Evolutionary conservation across 2,888 invertebrate species (phyloP).

Genomic region (Heliconius erato): DNA sequence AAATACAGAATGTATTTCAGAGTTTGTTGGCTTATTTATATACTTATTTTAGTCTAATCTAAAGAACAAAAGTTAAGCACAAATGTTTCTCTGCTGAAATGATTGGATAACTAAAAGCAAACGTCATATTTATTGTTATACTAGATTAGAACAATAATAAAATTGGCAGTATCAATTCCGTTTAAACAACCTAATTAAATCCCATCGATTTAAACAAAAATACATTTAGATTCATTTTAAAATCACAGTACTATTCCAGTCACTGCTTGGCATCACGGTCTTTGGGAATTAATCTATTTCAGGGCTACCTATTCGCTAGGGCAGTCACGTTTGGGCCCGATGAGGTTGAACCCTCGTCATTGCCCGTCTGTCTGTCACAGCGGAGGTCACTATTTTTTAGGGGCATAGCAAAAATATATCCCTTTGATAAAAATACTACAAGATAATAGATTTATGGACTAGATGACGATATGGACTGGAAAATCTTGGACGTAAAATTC

Average conservation of each 20-base stretch:
- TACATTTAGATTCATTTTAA: slow-evolving; percentile 19
- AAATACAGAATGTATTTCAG: no score
- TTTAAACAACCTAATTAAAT: background rate
- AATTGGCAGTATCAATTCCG: background rate
- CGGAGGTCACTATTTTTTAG: slow-evolving; percentile 54
- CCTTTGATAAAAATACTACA: slow-evolving; percentile 45
- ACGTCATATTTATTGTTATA: background rate
- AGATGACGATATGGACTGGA: slow-evolving; percentile 24
- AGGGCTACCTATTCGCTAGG: slow-evolving; percentile 51
- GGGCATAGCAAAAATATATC: slow-evolving; percentile 53
- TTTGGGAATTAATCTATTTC: slow-evolving; percentile 48
- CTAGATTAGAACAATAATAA: background rate
- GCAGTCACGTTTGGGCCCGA: slow-evolving; percentile 53
- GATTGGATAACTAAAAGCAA: background rate
- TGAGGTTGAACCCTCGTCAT: slow-evolving; percentile 60
- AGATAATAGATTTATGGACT: slow-evolving; percentile 27
- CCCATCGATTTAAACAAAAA: background rate
- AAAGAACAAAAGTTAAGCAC: no score
- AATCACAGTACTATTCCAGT: slow-evolving; percentile 24
- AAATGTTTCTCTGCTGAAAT: no score
- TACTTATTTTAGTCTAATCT: no score
- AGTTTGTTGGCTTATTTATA: no score
- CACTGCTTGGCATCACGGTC: slow-evolving; percentile 32
- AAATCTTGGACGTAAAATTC: background rate
- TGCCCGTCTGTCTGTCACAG: slow-evolving; percentile 58